phyloP scores from a whole-genome alignment of 2,888 invertebrate species.

The Drosophila picticornis region DNA sequence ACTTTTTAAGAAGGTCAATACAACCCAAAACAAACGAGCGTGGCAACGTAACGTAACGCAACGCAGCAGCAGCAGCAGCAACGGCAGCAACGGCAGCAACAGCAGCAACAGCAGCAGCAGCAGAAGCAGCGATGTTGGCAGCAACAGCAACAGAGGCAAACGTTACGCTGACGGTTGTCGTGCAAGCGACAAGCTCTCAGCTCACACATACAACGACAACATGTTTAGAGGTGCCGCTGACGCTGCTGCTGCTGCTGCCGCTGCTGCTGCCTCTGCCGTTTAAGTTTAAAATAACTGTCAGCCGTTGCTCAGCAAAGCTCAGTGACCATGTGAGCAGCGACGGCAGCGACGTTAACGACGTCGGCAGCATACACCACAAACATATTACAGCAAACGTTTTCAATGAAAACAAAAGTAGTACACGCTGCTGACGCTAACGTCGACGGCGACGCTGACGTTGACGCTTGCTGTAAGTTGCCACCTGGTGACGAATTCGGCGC shows the following conservation, averaged over 20 bases:
- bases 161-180: slow-evolving; percentile 41
- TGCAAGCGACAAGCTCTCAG: slow-evolving; percentile 45
- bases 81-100: slow-evolving; percentile 11
- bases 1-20: slow-evolving; percentile 85
- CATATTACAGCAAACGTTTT: slow-evolving; percentile 80
- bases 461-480: slow-evolving; percentile 59
- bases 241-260: slow-evolving; percentile 6
- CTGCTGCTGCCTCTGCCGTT: slow-evolving; percentile 8
- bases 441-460: slow-evolving; percentile 13
- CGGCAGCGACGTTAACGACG: slow-evolving; percentile 23
- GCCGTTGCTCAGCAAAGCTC: slow-evolving; percentile 67
- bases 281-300: slow-evolving; percentile 67
- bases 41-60: slow-evolving; percentile 66
- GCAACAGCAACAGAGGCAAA: slow-evolving; percentile 15
- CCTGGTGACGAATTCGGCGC: slow-evolving; percentile 71
- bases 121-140: slow-evolving; percentile 17
- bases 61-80: slow-evolving; percentile 20
- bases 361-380: slow-evolving; percentile 64
- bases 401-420: slow-evolving; percentile 80
- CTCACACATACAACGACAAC: slow-evolving; percentile 17
- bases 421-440: slow-evolving; percentile 58
- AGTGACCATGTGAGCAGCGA: slow-evolving; percentile 78
- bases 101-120: slow-evolving; percentile 18
- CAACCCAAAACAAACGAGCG: slow-evolving; percentile 82
- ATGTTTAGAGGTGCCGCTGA: slow-evolving; percentile 2